A percentile compares a stretch with the other conserved stretches of the same genome.
These are phyloP conservation scores for Fistularia tabacaria DNA, from an alignment of 2,797 vertebrate species.

Conservation along the genomic window DNA sequence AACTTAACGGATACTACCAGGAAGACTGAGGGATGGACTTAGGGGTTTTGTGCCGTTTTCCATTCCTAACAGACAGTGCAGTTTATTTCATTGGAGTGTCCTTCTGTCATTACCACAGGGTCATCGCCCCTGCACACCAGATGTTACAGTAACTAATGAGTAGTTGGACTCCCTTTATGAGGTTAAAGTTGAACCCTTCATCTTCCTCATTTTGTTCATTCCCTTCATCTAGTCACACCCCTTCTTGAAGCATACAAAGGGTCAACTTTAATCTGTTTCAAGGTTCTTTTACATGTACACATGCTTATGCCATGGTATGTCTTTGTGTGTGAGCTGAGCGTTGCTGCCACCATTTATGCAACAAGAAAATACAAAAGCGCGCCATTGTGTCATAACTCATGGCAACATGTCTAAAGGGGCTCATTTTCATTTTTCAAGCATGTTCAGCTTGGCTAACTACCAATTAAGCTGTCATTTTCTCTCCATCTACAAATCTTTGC, in stretches of 20 bases:
- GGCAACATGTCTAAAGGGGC: slow-evolving; percentile 40
- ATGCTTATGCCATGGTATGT: neutral
- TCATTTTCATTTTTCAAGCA: slow-evolving; percentile 66
- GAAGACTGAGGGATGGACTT: slow-evolving; percentile 42
- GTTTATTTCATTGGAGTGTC: slow-evolving; percentile 72
- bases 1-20: slow-evolving; percentile 33
- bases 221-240: slow-evolving; percentile 49
- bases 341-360: slow-evolving; percentile 19
- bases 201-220: slow-evolving; percentile 44
- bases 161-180: slow-evolving; percentile 75
- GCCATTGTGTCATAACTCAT: slow-evolving; percentile 56
- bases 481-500: slow-evolving; percentile 43
- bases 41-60: slow-evolving; percentile 38
- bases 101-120: slow-evolving; percentile 75
- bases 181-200: slow-evolving; percentile 77
- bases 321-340: neutral
- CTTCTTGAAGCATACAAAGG: slow-evolving; percentile 47
- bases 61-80: slow-evolving; percentile 64
- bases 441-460: slow-evolving; percentile 63
- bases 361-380: slow-evolving; percentile 2
- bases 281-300: slow-evolving; percentile 19
- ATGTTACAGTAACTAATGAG: slow-evolving; percentile 82
- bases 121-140: slow-evolving; percentile 71
- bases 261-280: slow-evolving; percentile 65
- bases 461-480: slow-evolving; percentile 60